Base-by-base conservation (phyloP, 2,888 invertebrate genomes). In the Halictus quadricinctus region DNA sequence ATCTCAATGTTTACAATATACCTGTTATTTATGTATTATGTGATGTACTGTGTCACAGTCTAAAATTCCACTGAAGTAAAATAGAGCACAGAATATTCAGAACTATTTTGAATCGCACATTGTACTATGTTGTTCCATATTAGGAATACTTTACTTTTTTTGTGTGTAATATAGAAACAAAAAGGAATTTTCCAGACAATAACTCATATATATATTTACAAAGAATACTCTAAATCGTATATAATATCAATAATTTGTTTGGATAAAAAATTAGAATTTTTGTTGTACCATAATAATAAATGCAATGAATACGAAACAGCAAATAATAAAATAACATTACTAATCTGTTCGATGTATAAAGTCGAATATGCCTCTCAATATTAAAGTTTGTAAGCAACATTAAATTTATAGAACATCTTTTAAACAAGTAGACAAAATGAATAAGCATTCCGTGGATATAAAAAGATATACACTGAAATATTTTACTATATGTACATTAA, bases 101-200 rank as follows among this genome's bases (percentile, higher is more conserved):
- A 84, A 15, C 73, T 70, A 76, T 72, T 36, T 50, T 80, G 41
- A 70, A 79, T 13, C 54, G 41, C 36, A 69, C 36, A 72, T 84
- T 83, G 69, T 84, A 84, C 70, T 72, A 48, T 80, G 46, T 41
- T 29, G 7, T 73, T 77, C 46, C 72, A 72, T 79, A 72, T 60
- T 77, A 46, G 41, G 36, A 74, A 70, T 70, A 75, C 50, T 77
- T 83, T 12, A 48, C 8, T 72, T 43, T 72, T 75, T 18, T 15
- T 12, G 18, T 18, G n/a, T 64, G 25, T 54, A 60, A 25, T 43
- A 46, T 48, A 25, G 76, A 58, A 54, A 43, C 70, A 15, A 18
- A 74, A 74, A 25, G 41, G 36, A 60, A 41, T 58, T 50, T 48
- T 41, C 10, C n/a, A 74, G 48, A 66, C 43, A 46, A 70, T 69